Conservation (phyloP, 2,113 vertebrate genomes). For the Garra rufa region DNA sequence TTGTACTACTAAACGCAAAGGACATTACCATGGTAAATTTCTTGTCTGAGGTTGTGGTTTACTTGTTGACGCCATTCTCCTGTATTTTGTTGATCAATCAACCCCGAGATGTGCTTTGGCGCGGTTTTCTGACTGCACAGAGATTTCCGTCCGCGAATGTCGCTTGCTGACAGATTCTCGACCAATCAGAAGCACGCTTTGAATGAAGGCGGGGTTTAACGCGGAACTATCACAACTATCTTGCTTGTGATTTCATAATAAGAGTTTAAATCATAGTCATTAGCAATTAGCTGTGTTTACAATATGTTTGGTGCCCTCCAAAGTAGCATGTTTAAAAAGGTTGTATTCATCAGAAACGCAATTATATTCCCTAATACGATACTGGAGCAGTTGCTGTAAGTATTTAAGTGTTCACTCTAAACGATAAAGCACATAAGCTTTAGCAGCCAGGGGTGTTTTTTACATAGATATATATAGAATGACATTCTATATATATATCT, state of each 20-base stretch:
- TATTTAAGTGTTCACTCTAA: background rate
- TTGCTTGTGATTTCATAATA: constrained; percentile 29
- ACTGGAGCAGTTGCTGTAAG: background rate
- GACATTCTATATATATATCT: too few relatives aligned
- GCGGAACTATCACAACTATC: background rate
- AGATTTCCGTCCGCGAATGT: background rate
- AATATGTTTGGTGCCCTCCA: background rate
- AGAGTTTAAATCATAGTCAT: background rate
- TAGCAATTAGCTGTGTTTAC: too few relatives aligned
- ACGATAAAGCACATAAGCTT: background rate
- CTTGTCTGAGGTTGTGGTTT: constrained; percentile 60
- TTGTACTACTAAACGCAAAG: background rate
- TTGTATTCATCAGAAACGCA: background rate
- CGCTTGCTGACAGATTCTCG: constrained; percentile 16
- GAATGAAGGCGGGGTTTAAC: constrained; percentile 36
- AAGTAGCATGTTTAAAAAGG: background rate
- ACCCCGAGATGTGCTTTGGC: constrained; percentile 62
- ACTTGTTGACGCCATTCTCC: constrained; percentile 69
- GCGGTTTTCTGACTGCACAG: constrained; percentile 60
- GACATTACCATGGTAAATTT: constrained; percentile 78
- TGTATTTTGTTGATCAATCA: background rate
- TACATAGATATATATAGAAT: too few relatives aligned
- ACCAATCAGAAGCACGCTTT: constrained; percentile 44
- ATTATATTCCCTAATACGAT: background rate
- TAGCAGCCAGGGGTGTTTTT: background rate